These are phyloP conservation scores for Vanacampus margaritifer DNA, from an alignment of 2,113 vertebrate species.

Conservation along the genomic window DNA sequence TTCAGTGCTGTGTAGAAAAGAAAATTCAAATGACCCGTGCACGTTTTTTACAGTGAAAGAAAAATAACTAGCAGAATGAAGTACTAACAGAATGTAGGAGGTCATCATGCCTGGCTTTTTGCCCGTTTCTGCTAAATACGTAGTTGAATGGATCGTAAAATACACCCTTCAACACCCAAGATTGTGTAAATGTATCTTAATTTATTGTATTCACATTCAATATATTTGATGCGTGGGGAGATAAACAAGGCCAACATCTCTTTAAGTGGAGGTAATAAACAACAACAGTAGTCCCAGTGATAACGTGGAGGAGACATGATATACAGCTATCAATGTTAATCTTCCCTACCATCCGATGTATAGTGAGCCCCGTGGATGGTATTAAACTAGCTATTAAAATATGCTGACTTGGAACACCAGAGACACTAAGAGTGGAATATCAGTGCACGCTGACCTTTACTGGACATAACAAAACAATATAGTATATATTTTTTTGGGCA, in stretches of 20 bases:
- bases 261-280: constrained; percentile 2
- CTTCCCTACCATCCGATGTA: constrained; percentile 11
- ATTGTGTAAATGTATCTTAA: background rate
- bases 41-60: background rate
- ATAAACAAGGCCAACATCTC: background rate
- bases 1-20: background rate
- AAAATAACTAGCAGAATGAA: too few relatives aligned
- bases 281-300: background rate
- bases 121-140: background rate
- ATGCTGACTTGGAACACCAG: constrained; percentile 12
- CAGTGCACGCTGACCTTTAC: background rate
- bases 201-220: background rate
- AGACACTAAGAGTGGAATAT: constrained; percentile 9
- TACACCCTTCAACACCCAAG: background rate
- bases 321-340: background rate
- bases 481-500: background rate
- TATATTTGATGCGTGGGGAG: background rate
- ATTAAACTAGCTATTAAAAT: constrained; percentile 21
- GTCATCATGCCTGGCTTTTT: background rate
- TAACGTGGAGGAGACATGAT: background rate
- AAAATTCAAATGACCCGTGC: background rate
- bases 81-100: background rate
- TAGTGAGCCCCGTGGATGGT: constrained; percentile 10
- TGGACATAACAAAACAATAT: background rate
- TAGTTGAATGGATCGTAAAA: background rate